A percentile compares a stretch with the other conserved stretches of the same genome.
These are phyloP conservation scores for Agrotis exclamationis DNA, from an alignment of 2,888 invertebrate species.

Conservation along the genomic window DNA sequence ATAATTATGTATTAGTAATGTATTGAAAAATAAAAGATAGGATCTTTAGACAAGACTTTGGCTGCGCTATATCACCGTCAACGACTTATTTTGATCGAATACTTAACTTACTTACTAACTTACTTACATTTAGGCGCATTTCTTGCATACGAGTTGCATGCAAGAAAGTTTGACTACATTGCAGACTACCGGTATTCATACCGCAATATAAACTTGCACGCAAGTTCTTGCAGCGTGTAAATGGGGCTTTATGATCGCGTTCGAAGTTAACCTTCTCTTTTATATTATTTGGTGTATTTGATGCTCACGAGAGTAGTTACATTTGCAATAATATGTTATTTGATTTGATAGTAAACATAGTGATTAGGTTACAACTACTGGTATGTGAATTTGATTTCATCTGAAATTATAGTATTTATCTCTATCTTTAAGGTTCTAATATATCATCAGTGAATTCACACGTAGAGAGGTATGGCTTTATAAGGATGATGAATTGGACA, in stretches of 20 bases:
- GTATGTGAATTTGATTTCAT: slow-evolving; percentile 19
- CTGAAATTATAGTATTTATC: slow-evolving; percentile 24
- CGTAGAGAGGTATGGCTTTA: neutral
- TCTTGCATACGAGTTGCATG: no score
- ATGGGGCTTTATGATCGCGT: neutral
- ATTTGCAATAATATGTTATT: slow-evolving; percentile 43
- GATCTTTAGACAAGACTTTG: no score
- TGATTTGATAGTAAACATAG: slow-evolving; percentile 38
- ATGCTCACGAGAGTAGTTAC: neutral
- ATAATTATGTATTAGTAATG: no score
- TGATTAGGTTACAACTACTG: slow-evolving; percentile 47
- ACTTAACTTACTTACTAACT: no score
- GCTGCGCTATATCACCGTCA: no score
- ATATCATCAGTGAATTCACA: slow-evolving; percentile 19
- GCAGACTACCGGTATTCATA: no score
- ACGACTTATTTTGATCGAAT: neutral
- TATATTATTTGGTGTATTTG: neutral
- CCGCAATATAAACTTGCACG: no score
- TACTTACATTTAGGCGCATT: no score
- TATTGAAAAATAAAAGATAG: no score
- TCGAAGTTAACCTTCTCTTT: slow-evolving; percentile 19
- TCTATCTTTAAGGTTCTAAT: slow-evolving; percentile 14
- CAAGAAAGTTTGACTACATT: no score
- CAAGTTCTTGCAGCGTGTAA: no score
- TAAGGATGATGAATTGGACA: slow-evolving; percentile 16